Conservation (phyloP, 2,888 invertebrate genomes). For the Isoperla grammatica region DNA sequence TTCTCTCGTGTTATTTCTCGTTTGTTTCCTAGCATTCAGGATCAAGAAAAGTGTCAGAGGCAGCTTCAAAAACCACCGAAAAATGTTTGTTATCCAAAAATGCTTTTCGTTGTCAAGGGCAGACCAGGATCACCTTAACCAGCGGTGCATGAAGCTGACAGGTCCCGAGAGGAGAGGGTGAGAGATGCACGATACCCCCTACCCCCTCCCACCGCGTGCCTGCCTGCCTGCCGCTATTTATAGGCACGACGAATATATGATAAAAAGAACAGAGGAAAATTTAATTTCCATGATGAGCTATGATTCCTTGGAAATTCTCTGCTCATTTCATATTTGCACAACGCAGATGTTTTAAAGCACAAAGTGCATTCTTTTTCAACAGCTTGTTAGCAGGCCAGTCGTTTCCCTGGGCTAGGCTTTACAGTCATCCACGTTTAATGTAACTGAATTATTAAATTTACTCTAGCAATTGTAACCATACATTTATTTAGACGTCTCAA, state of each 20-base stretch:
- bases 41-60: conserved; percentile 44
- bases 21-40: conserved; percentile 39
- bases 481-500: no score
- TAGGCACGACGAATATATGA: background rate
- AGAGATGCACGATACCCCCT: conserved; percentile 4
- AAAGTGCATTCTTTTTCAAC: no score
- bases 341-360: no score
- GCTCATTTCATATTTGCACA: no score
- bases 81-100: conserved; percentile 16
- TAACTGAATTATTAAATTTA: no score
- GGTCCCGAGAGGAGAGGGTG: conserved; percentile 10
- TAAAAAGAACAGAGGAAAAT: background rate
- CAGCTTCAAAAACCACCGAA: conserved; percentile 31
- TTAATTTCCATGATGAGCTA: no score
- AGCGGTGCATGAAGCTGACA: conserved; percentile 25
- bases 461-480: no score
- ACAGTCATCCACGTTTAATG: no score
- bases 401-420: no score
- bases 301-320: no score
- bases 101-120: conserved; percentile 26
- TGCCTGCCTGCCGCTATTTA: background rate
- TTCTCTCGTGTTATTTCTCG: conserved; percentile 10
- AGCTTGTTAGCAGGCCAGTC: no score
- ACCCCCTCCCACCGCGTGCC: background rate
- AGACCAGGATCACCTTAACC: conserved; percentile 28